Evolutionary conservation across 2,888 invertebrate genomes (phyloP).

Genomic region (Amorpha juglandis): DNA sequence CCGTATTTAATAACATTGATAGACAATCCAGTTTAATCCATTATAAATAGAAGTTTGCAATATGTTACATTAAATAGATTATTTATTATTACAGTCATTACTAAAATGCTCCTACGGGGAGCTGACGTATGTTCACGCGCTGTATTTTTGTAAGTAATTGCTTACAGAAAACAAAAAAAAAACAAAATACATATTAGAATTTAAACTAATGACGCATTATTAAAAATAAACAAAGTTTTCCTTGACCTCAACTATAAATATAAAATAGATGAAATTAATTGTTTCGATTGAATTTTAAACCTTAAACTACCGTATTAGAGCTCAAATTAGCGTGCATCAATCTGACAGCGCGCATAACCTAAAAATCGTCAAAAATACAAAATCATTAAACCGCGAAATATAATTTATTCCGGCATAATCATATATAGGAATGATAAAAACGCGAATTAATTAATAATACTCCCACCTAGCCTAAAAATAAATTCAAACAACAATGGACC

Average conservation of each 20-base stretch:
- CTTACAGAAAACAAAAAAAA: background rate
- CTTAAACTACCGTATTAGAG: conserved; percentile 8
- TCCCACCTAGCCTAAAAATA: conserved; percentile 4
- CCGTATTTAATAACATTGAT: too few relatives aligned
- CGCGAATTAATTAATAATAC: background rate
- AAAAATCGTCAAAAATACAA: conserved; percentile 27
- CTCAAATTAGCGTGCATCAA: conserved; percentile 12
- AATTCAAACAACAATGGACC: conserved; percentile 13
- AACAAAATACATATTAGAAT: background rate
- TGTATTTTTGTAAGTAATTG: background rate
- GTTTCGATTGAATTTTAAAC: background rate
- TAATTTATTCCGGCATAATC: too few relatives aligned
- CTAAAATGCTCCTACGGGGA: background rate
- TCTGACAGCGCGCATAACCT: conserved; percentile 25
- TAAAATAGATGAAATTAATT: background rate
- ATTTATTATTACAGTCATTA: background rate
- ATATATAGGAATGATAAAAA: background rate
- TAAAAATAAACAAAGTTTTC: background rate
- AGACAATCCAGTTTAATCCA: too few relatives aligned
- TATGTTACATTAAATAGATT: background rate
- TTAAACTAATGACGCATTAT: background rate
- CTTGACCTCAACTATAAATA: background rate
- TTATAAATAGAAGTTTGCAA: too few relatives aligned
- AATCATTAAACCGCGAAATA: conserved; percentile 11
- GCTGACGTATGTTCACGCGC: background rate